Evolutionary conservation across 92 coral and sea anemone species (phyloP).

Genomic region (Siderastrea radians): DNA sequence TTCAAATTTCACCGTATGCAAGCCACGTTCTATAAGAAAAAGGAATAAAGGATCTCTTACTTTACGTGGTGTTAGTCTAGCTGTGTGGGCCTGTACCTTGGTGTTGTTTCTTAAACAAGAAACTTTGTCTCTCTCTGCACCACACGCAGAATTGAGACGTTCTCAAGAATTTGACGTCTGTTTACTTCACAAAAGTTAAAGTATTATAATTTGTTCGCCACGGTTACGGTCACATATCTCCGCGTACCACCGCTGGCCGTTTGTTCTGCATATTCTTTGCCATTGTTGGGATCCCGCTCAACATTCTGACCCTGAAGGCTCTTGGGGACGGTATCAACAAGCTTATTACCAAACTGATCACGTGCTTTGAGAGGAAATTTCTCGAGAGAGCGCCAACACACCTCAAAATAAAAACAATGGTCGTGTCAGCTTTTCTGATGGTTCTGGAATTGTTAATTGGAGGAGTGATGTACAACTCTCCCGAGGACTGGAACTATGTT

Average conservation of each 20-base stretch:
- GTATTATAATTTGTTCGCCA: no score
- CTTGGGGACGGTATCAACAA: conserved; percentile 41
- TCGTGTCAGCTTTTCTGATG: conserved; percentile 28
- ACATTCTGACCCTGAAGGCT: conserved; percentile 37
- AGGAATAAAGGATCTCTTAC: no score
- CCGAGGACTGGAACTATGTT: conserved; percentile 48
- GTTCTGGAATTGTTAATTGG: conserved; percentile 25
- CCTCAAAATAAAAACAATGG: conserved; percentile 36
- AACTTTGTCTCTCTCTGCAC: no score
- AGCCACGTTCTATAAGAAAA: no score
- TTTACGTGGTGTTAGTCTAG: no score
- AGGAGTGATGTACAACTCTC: conserved; percentile 33
- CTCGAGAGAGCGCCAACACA: conserved; percentile 25
- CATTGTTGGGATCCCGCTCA: conserved; percentile 33
- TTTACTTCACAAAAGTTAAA: no score
- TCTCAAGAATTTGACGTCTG: no score
- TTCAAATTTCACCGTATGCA: no score
- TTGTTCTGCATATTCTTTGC: conserved; percentile 55
- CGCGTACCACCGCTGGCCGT: conserved; percentile 32
- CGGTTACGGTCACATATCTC: conserved; percentile 59
- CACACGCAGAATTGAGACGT: no score
- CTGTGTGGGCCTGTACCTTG: no score
- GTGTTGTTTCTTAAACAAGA: no score
- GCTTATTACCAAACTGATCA: conserved; percentile 13
- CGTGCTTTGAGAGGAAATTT: conserved; percentile 30